Evolutionary conservation across 2,113 vertebrate species (phyloP).

Genomic region (Lycaon pictus): DNA sequence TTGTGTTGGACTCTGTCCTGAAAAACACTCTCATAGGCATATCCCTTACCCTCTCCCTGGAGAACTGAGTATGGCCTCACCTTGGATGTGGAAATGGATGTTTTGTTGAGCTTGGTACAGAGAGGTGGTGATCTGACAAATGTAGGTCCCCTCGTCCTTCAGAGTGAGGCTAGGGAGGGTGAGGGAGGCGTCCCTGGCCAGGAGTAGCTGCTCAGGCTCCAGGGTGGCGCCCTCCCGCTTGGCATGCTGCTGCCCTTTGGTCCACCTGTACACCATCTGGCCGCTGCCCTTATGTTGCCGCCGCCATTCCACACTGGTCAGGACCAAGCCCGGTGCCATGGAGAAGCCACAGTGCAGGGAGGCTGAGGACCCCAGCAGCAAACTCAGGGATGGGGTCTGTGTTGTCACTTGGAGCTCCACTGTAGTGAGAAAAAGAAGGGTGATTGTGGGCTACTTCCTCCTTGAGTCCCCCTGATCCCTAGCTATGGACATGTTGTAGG

Average conservation of each 20-base stretch:
- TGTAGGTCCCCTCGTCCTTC: slow-evolving; percentile 89
- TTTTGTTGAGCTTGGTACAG: slow-evolving; percentile 89
- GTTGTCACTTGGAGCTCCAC: slow-evolving; percentile 91
- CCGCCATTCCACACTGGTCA: slow-evolving; percentile 89
- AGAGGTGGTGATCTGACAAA: slow-evolving; percentile 87
- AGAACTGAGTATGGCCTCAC: slow-evolving; percentile 81
- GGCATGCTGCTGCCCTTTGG: slow-evolving; percentile 6
- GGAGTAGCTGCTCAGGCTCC: slow-evolving; percentile 72
- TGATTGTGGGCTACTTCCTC: neutral
- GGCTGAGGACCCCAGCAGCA: slow-evolving; percentile 81
- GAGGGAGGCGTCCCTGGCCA: slow-evolving; percentile 87
- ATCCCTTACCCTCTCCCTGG: neutral
- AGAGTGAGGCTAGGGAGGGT: slow-evolving; percentile 84
- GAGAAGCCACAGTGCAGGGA: slow-evolving; percentile 90
- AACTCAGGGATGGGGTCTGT: slow-evolving; percentile 78
- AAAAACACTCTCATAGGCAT: neutral
- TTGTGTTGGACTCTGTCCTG: neutral
- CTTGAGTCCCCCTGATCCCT: neutral
- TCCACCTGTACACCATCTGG: slow-evolving; percentile 83
- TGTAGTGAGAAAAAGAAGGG: slow-evolving; percentile 73
- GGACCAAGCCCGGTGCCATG: slow-evolving; percentile 79
- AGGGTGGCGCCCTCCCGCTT: slow-evolving; percentile 81
- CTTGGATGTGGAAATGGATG: slow-evolving; percentile 86
- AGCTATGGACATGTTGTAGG: neutral
- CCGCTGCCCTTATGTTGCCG: slow-evolving; percentile 90